Base-by-base conservation (phyloP, 1,140 invertebrate genomes). In the Cyclargus thomasi region DNA sequence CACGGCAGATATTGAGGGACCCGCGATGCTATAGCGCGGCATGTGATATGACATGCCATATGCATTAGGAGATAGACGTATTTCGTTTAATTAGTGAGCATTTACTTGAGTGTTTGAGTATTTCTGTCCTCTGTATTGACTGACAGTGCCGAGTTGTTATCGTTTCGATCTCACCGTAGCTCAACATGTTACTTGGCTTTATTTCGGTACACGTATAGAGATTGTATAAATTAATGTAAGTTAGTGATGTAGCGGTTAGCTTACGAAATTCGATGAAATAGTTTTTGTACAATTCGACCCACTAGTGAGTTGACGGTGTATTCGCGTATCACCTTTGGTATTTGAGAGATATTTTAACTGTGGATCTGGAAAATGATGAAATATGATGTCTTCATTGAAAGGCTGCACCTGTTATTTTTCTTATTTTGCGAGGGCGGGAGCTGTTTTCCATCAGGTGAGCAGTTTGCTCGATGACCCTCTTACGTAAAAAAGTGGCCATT, bases 221-320 rank as follows among this genome's bases (percentile, higher is more conserved):
- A 72, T 78, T 83, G 80, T 82, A 84, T 73, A 83, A 86, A 83
- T 47, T 83, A 82, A 78, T 75, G 71, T 88, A 86, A 85, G 82
- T 83, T 77, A 77, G 86, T 86, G 80, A 68, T 18, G 76, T 88
- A 87, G 83, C 72, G 67, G 36, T 72, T 84, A 82, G 81, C 79
- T 80, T 83, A 86, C 71, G 76, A 70, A 76, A 73, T 82, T 81
- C 70, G 74, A 81, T 67, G 69, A 76, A 81, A 80, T 87, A 88
- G 84, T 88, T 89, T 89, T 89, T 89, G 82, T 89, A 89, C 86
- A 82, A 86, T 82, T 81, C 74, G 74, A 82, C 70, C 77, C 81
- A 85, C 79, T 86, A 83, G 81, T 84, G 84, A 83, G 83, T 76
- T 78, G 72, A 73, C 70, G 76, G 77, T 63, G 14, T 47, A 47